These are phyloP conservation scores for Oostethus manadensis DNA, from an alignment of 2,113 vertebrate species.

Conservation along the genomic window DNA sequence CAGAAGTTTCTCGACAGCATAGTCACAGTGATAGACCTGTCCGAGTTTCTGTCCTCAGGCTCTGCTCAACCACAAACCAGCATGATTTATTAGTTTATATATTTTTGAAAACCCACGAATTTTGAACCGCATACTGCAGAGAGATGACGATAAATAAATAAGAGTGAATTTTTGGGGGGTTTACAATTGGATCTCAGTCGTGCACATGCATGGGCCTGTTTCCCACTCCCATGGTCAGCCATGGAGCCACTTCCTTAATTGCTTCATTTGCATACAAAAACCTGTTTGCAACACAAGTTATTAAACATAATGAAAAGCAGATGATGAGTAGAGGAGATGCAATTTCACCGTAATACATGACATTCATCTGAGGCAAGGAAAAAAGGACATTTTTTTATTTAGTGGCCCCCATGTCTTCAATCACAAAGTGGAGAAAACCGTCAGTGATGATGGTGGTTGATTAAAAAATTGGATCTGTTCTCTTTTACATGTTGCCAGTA, in stretches of 20 bases:
- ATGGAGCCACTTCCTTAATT: neutral
- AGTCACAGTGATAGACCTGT: too few species aligned
- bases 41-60: too few species aligned
- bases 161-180: too few species aligned
- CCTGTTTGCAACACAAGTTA: neutral
- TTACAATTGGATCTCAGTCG: neutral
- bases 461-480: neutral
- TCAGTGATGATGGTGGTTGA: neutral
- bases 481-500: conserved; percentile 3
- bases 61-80: too few species aligned
- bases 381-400: conserved; percentile 1
- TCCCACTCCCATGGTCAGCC: neutral
- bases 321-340: conserved; percentile 1
- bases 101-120: too few species aligned
- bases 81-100: too few species aligned
- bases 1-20: too few species aligned
- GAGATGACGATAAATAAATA: too few species aligned
- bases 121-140: too few species aligned
- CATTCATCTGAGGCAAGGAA: neutral
- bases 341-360: neutral
- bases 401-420: neutral
- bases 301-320: conserved; percentile 1
- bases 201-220: neutral
- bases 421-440: neutral
- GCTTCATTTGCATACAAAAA: conserved; percentile 9